phyloP scores from a whole-genome alignment of 2,888 invertebrate species.

The Papilio elwesi region DNA sequence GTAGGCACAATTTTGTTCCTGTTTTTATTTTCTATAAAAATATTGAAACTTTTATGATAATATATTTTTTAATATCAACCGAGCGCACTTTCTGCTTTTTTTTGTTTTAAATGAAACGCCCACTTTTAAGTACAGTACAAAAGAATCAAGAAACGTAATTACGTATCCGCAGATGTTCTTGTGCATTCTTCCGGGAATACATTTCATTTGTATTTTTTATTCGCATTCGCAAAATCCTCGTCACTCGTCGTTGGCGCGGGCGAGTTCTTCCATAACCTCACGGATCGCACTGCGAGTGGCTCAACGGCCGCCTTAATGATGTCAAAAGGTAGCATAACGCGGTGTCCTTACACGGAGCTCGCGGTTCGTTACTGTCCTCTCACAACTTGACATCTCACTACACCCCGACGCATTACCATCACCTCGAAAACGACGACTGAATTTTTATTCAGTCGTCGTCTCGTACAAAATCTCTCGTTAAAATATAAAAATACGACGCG shows the following conservation, averaged over 20 bases:
- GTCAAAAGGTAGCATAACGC: conserved; percentile 79
- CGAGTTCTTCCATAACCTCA: conserved; percentile 49
- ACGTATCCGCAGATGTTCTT: background rate
- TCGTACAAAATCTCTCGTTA: conserved; percentile 61
- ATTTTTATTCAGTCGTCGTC: too few species aligned
- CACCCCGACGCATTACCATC: conserved; percentile 61
- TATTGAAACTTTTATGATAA: too few species aligned
- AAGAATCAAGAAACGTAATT: too few species aligned
- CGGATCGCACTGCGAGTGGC: conserved; percentile 55
- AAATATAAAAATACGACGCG: conserved; percentile 55
- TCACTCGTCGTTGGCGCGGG: background rate
- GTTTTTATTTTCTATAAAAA: too few species aligned
- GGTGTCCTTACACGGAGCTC: conserved; percentile 68
- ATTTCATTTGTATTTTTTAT: conserved; percentile 37
- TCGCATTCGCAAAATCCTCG: background rate
- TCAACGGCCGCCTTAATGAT: conserved; percentile 71
- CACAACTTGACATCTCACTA: conserved; percentile 71
- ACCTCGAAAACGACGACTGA: conserved; percentile 49
- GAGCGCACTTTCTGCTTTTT: too few species aligned
- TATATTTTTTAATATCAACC: too few species aligned
- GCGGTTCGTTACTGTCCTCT: conserved; percentile 77
- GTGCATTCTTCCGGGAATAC: conserved; percentile 39
- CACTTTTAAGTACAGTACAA: too few species aligned
- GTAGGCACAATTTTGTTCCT: too few species aligned
- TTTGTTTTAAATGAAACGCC: conserved; percentile 6